phyloP scores from a whole-genome alignment of 2,888 invertebrate genomes.

The Dryadula phaetusa region DNA sequence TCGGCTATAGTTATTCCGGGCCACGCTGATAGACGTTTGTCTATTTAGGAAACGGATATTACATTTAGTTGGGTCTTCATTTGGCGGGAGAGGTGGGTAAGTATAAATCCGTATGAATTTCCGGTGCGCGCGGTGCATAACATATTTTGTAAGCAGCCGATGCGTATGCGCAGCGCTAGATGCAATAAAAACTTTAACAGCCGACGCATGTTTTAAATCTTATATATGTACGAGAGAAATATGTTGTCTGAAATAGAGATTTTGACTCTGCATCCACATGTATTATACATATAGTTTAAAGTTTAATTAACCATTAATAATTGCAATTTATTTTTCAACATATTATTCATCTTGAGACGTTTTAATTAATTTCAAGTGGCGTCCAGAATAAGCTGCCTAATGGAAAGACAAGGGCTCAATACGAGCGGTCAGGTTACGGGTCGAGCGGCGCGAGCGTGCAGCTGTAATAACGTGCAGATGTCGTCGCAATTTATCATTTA shows the following conservation, averaged over 20 bases:
- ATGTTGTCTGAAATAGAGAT: conserved; percentile 64
- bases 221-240: conserved; percentile 56
- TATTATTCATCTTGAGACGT: conserved; percentile 55
- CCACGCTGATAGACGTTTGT: conserved; percentile 81
- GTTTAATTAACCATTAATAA: conserved; percentile 40
- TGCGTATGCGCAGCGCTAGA: conserved; percentile 69
- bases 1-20: conserved; percentile 80
- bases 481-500: conserved; percentile 43
- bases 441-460: conserved; percentile 31
- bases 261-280: conserved; percentile 27
- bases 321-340: conserved; percentile 53
- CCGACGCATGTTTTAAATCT: conserved; percentile 72
- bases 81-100: conserved; percentile 81
- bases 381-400: conserved; percentile 48
- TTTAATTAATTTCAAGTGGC: conserved; percentile 74
- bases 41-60: conserved; percentile 85
- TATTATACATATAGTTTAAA: conserved; percentile 24
- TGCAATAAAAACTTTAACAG: conserved; percentile 75
- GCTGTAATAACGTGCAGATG: conserved; percentile 45
- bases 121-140: conserved; percentile 79
- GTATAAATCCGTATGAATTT: conserved; percentile 78
- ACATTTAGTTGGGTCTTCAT: conserved; percentile 82
- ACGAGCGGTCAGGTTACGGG: conserved; percentile 46
- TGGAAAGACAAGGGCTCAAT: conserved; percentile 48
- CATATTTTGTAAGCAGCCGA: conserved; percentile 76